A percentile compares a stretch with the other conserved stretches of the same genome.
Conservation (phyloP, 2,888 invertebrate genomes). For the Phasia obesa region DNA sequence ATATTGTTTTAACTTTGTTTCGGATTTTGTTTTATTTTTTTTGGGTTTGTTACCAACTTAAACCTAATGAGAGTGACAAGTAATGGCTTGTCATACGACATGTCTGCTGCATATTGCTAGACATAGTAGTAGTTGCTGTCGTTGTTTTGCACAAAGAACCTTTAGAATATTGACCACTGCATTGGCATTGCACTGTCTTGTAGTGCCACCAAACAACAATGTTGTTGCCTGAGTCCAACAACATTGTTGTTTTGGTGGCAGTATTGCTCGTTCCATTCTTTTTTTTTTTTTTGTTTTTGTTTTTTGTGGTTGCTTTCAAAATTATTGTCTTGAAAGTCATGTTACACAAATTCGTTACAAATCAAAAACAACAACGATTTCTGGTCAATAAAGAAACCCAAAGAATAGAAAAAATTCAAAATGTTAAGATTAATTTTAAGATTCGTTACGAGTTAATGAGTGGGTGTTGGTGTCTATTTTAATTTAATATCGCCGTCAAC, state of each 20-base stretch:
- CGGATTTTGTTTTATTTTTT: too few species aligned
- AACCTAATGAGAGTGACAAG: slow-evolving; percentile 69
- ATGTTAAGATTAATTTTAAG: slow-evolving; percentile 45
- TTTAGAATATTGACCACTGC: slow-evolving; percentile 40
- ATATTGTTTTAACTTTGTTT: slow-evolving; percentile 16
- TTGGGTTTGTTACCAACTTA: slow-evolving; percentile 11
- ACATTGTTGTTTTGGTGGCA: slow-evolving; percentile 7
- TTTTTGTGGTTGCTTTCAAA: slow-evolving; percentile 21
- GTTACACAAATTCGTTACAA: slow-evolving; percentile 67
- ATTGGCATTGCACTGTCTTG: background rate
- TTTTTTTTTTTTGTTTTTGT: background rate
- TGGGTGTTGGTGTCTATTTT: slow-evolving; percentile 54
- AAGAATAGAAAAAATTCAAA: background rate
- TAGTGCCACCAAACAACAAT: slow-evolving; percentile 12
- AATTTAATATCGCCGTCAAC: slow-evolving; percentile 56
- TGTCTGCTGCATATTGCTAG: slow-evolving; percentile 31
- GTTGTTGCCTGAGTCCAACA: slow-evolving; percentile 20
- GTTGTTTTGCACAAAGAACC: slow-evolving; percentile 36
- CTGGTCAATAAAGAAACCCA: background rate
- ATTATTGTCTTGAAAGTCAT: slow-evolving; percentile 55
- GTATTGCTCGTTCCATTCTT: too few species aligned
- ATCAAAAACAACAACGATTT: slow-evolving; percentile 33
- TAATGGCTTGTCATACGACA: slow-evolving; percentile 66
- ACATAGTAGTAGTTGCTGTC: slow-evolving; percentile 6
- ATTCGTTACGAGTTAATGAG: slow-evolving; percentile 25